phyloP scores from a whole-genome alignment of 2,797 vertebrate species.

The Ptychadena robeensis region DNA sequence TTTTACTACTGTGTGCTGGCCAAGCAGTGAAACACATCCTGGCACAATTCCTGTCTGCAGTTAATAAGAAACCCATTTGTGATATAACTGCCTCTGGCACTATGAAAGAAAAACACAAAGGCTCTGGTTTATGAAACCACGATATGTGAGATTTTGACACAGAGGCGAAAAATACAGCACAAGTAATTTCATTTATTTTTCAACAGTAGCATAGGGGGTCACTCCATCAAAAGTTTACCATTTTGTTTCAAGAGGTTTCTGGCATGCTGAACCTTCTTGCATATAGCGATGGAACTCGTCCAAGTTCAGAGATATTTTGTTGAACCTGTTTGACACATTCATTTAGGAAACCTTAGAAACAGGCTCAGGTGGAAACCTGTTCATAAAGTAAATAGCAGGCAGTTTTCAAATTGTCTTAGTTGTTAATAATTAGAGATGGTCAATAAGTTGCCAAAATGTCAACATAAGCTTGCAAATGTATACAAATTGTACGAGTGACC shows the following conservation, averaged over 20 bases:
- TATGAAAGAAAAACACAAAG: conserved; percentile 11
- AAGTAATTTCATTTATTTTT: background rate
- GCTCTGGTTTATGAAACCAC: background rate
- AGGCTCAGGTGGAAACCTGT: no score
- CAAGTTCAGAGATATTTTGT: no score
- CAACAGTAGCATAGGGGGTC: background rate
- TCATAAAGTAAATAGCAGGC: no score
- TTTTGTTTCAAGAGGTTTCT: background rate
- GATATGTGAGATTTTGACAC: conserved; percentile 3
- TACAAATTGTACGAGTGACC: no score
- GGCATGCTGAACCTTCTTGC: background rate
- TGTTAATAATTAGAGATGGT: no score
- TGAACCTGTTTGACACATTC: no score
- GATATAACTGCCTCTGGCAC: conserved; percentile 4
- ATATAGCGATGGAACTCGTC: no score
- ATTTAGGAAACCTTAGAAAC: no score
- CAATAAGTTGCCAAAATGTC: no score
- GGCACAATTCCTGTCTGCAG: conserved; percentile 11
- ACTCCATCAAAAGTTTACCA: no score
- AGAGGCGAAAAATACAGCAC: background rate
- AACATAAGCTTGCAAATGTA: no score
- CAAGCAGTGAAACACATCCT: background rate
- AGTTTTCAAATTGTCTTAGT: no score
- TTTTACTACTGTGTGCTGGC: background rate
- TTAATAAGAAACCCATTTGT: conserved; percentile 3